Base-by-base conservation (phyloP, 2,113 vertebrate species). In the Aspiorhynchus laticeps region DNA sequence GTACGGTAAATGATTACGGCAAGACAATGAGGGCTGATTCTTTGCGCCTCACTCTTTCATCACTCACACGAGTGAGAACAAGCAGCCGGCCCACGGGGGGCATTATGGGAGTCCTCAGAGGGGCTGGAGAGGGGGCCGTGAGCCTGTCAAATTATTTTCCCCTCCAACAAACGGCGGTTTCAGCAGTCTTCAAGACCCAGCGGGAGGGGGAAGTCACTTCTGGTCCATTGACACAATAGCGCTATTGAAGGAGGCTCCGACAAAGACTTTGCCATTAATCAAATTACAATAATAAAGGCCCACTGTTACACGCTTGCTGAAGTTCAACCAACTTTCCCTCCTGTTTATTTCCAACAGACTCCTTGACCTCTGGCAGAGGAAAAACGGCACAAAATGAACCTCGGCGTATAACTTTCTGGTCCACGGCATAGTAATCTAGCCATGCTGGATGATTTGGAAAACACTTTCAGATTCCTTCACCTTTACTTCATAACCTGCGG, bases 191-290 rank as follows among this genome's bases (percentile, higher is more conserved):
- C 56, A 48, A 43, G 21, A 41, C 73, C 41, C 88, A 86, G 86
- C 86, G 38, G 88, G 88, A 88, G 86, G 88, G 88, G 88, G 88
- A 88, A 86, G 86, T 89, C 88, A 80, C 80, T 84, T 88, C 83
- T 61, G 59, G 21, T 31, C 41, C 51, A 21, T 17, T 51, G 71
- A 75, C 33, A 89, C 88, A 88, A 88, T 86, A 36, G 74, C 79
- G 33, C 84, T 53, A 83, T 87, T 89, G 78, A 89, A 59, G 19
- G 19, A 71, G 78, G 26, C 84, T 76, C 28, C 5, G 36, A 79
- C 21, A 86, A 85, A 87, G 86, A 86, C 78, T 89, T 84, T 46
- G 63, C 86, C 86, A 88, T 88, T 88, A 89, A 88, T 89, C 86
- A 89, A 86, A 86, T 82, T 86, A 86, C 56, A 85, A 83, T 82